Evolutionary conservation across 2,113 vertebrate species (phyloP).

Genomic region (Epinephelus fuscoguttatus): DNA sequence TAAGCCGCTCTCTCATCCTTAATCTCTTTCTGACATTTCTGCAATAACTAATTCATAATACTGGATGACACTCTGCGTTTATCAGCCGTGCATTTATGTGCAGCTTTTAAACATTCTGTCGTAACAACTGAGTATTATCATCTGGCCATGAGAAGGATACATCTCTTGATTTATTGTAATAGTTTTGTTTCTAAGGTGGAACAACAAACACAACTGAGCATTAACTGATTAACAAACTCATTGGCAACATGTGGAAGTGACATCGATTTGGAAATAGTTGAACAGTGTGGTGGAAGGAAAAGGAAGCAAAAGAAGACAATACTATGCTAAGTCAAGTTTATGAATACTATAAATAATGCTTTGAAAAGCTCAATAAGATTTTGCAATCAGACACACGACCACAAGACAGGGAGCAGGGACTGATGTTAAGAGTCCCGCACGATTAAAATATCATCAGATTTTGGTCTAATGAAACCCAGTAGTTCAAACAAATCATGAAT

Average conservation of each 20-base stretch:
- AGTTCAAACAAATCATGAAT: slow-evolving; percentile 51
- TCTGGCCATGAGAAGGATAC: background rate
- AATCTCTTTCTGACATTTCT: slow-evolving; percentile 64
- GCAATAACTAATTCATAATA: slow-evolving; percentile 55
- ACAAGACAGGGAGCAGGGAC: background rate
- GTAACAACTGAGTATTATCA: slow-evolving; percentile 20
- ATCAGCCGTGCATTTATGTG: slow-evolving; percentile 53
- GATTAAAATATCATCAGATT: slow-evolving; percentile 46
- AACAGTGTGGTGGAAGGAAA: background rate
- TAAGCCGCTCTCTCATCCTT: slow-evolving; percentile 38
- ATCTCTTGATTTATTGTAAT: slow-evolving; percentile 17
- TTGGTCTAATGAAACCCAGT: slow-evolving; percentile 31
- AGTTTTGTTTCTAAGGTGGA: slow-evolving; percentile 33
- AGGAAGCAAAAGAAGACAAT: background rate
- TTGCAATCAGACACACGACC: background rate
- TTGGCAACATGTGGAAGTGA: background rate
- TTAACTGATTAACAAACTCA: slow-evolving; percentile 13
- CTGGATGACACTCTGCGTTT: slow-evolving; percentile 54
- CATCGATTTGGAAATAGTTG: background rate
- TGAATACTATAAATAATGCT: slow-evolving; percentile 20
- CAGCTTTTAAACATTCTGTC: slow-evolving; percentile 44
- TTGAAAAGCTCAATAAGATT: slow-evolving; percentile 43
- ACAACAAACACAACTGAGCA: slow-evolving; percentile 16
- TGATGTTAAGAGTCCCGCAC: slow-evolving; percentile 28
- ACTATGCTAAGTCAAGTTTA: background rate